Evolutionary conservation across 2,113 vertebrate genomes (phyloP).

Genomic region (Pristiophorus japonicus): DNA sequence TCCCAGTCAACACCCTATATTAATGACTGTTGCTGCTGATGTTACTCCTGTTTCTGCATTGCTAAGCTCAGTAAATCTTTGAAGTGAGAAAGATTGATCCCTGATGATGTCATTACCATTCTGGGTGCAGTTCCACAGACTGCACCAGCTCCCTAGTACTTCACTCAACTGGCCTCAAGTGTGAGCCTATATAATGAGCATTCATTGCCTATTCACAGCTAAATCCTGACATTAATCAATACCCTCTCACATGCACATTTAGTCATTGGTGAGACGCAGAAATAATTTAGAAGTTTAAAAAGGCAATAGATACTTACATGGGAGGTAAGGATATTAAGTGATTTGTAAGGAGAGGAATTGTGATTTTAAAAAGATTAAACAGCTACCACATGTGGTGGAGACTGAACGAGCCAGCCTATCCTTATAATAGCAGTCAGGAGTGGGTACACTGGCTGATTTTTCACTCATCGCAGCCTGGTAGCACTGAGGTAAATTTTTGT

Average conservation of each 20-base stretch:
- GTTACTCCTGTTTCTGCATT: background rate
- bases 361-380: background rate
- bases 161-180: no score
- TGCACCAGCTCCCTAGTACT: background rate
- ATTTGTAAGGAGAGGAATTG: background rate
- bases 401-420: background rate
- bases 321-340: background rate
- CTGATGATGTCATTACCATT: background rate
- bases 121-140: background rate
- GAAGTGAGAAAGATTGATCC: background rate
- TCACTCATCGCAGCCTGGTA: background rate
- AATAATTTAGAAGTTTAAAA: background rate
- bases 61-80: background rate
- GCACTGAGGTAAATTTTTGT: background rate
- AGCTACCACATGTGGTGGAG: no score
- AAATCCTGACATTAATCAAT: background rate
- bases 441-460: background rate
- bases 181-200: background rate
- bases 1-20: background rate
- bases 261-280: background rate
- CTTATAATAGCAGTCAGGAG: background rate
- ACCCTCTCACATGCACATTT: background rate
- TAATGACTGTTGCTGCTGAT: background rate
- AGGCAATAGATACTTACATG: background rate
- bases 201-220: background rate